Conservation (phyloP, 2,797 vertebrate genomes). For the Centroberyx gerrardi region DNA sequence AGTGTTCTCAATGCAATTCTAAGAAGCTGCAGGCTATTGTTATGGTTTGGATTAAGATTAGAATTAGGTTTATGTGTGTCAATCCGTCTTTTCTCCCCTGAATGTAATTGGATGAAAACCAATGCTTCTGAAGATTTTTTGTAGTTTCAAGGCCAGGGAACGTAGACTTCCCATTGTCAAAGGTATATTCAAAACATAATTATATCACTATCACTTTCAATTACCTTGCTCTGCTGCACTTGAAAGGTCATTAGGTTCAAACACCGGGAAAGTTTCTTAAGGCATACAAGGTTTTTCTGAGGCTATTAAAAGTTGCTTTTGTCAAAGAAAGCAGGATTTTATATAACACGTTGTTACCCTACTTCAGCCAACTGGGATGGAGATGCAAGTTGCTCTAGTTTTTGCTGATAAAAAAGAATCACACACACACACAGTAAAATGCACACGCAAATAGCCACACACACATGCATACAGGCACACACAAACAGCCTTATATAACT, state of each 20-base stretch:
- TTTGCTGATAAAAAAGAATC: constrained; percentile 21
- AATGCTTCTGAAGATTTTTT: neutral
- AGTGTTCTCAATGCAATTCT: too few relatives aligned
- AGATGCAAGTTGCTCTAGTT: constrained; percentile 38
- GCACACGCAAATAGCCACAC: neutral
- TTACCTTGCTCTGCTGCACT: neutral
- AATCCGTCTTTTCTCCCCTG: neutral
- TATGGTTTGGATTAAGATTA: neutral
- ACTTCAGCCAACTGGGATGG: constrained; percentile 17
- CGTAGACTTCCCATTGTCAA: neutral
- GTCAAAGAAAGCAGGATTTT: constrained; percentile 47
- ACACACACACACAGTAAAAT: constrained; percentile 15
- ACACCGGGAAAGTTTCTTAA: constrained; percentile 16
- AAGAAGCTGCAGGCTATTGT: too few relatives aligned
- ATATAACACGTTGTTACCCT: constrained; percentile 28
- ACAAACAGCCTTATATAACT: constrained; percentile 44
- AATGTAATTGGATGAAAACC: constrained; percentile 10
- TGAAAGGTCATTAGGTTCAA: constrained; percentile 3
- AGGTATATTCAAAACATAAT: neutral
- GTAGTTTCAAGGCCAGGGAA: neutral
- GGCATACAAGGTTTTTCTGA: constrained; percentile 1
- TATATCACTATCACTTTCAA: constrained; percentile 1
- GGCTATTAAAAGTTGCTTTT: constrained; percentile 45
- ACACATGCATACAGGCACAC: constrained; percentile 12
- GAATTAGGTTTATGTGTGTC: neutral